Percentiles rank a stretch among this genome's conserved stretches.
phyloP scores from a whole-genome alignment of 1,140 invertebrate species.

The Cydia amplana region DNA sequence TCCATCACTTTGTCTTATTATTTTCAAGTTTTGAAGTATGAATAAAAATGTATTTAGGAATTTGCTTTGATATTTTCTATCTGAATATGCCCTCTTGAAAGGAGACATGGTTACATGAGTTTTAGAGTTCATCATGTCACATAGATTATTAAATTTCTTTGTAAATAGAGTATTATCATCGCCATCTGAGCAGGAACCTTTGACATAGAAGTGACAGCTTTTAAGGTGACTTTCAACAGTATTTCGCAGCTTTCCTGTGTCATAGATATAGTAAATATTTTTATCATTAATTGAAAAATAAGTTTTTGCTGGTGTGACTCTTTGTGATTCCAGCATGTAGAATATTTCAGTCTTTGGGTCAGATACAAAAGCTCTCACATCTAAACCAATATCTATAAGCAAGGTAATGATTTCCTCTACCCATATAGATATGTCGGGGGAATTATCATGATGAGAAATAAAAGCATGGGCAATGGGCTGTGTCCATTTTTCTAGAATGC shows the following conservation, averaged over 20 bases:
- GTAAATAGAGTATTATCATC: constrained; percentile 13
- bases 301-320: constrained; percentile 16
- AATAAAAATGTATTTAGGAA: constrained; percentile 29
- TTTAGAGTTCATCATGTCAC: constrained; percentile 24
- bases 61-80: neutral
- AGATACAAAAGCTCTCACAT: constrained; percentile 33
- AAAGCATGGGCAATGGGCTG: constrained; percentile 39
- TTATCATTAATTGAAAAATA: constrained; percentile 29
- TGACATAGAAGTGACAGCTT: constrained; percentile 21
- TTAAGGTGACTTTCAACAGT: constrained; percentile 3
- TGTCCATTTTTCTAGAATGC: constrained; percentile 36
- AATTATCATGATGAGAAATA: constrained; percentile 33
- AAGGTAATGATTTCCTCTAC: constrained; percentile 35
- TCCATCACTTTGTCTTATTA: constrained; percentile 23
- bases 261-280: constrained; percentile 34
- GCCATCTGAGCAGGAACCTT: neutral
- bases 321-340: constrained; percentile 9
- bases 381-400: constrained; percentile 32
- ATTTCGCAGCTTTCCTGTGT: constrained; percentile 6
- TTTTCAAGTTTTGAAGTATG: constrained; percentile 30
- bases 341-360: constrained; percentile 29
- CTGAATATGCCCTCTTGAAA: constrained; percentile 11
- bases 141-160: constrained; percentile 20
- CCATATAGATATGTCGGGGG: constrained; percentile 36
- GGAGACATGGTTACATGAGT: neutral